Evolutionary conservation across 2,888 invertebrate genomes (phyloP), one percentile per base, ranked within the genome.

Genomic region (Torymus tubicola): DNA sequence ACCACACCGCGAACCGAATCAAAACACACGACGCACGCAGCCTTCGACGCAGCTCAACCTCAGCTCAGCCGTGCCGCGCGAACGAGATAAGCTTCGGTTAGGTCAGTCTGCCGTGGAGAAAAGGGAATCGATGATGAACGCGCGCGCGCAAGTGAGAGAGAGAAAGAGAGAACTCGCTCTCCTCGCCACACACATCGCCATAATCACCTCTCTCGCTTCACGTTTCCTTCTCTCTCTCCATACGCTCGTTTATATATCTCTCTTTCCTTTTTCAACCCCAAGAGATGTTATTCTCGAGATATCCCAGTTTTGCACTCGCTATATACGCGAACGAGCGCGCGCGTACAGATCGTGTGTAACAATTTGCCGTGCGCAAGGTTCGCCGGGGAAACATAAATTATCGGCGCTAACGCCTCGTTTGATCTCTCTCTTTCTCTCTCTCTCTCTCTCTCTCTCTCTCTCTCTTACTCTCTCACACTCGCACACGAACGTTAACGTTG

Each of bases 151-250:
- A 31, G 31, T 5, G 31, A 31, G 31, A 31, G 31, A 16, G 31
- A 31, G 53, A 53, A 14, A 50, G 50, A 5, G 2, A 31, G 57
- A 57, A 18, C 64, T 14, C 74, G 0, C 60, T 11, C 70, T 63
- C 79, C 80, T 11, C 70, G 69, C 79, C 80, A 83, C 83, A 83
- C 83, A 81, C 82, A 82, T 83, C 79, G 82, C 67, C 63, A 31
- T 61, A 72, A 60, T 52, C 42, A 71, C 21, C 31, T 31, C 65
- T 16, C 50, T 11, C n/a, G 3, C n/a, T 13, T 12, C 13, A 16
- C 42, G 24, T 72, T 55, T 55, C 71, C 71, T 63, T 63, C 63
- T 63, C 58, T 50, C 24, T 55, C 12, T 57, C 57, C 21, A 13
- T 21, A n/a, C 24, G 14, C 31, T 55, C 64, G 55, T 53, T 18